Conservation (phyloP, 2,113 vertebrate species). For the Callopanchax toddi region DNA sequence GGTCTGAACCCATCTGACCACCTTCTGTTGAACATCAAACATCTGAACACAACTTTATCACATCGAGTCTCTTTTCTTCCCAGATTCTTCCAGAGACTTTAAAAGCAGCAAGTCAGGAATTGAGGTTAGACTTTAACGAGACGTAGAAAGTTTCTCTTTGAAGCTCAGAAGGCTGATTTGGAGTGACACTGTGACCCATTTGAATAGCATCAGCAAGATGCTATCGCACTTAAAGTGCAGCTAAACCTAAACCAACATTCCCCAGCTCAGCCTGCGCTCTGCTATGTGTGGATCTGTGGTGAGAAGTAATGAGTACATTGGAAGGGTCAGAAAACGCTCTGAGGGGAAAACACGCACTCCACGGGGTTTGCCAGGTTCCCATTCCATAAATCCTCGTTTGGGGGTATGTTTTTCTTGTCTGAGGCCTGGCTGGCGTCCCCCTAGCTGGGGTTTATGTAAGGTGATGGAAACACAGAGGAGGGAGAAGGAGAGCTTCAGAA, state of each 20-base stretch:
- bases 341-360: constrained; percentile 43
- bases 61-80: not conserved
- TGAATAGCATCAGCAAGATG: not conserved
- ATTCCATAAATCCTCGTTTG: constrained; percentile 57
- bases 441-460: constrained; percentile 48
- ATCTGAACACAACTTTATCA: too few relatives aligned
- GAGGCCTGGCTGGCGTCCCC: constrained; percentile 45
- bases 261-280: constrained; percentile 13
- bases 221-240: constrained; percentile 20
- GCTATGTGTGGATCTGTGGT: constrained; percentile 30
- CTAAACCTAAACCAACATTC: constrained; percentile 18
- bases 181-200: constrained; percentile 27
- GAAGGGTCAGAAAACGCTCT: constrained; percentile 26
- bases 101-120: not conserved
- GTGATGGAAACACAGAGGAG: constrained; percentile 55
- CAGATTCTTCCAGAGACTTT: not conserved
- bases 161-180: not conserved
- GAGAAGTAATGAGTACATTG: constrained; percentile 26
- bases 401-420: constrained; percentile 55
- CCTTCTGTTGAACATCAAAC: too few relatives aligned
- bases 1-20: too few relatives aligned
- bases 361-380: constrained; percentile 35
- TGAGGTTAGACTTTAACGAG: not conserved
- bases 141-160: too few relatives aligned
- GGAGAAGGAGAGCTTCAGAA: constrained; percentile 17